Percentiles rank a stretch among this genome's conserved stretches.
These are phyloP conservation scores for Spilarctia lutea DNA, from an alignment of 2,888 invertebrate species.

Conservation along the genomic window DNA sequence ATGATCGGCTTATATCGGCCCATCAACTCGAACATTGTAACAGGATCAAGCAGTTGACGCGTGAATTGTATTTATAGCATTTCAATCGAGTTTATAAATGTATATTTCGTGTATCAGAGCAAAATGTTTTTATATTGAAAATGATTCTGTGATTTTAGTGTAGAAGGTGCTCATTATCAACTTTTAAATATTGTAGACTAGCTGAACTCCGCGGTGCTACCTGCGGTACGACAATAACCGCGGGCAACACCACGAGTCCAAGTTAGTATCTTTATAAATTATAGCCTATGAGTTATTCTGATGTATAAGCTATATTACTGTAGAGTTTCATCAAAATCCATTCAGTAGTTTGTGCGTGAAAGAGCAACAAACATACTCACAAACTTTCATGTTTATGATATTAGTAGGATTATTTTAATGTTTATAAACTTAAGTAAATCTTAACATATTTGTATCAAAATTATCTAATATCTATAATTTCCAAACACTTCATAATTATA, in stretches of 20 bases:
- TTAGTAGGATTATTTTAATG: neutral
- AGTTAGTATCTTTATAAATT: too few species aligned
- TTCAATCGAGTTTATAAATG: conserved; percentile 69
- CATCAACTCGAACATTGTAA: conserved; percentile 78
- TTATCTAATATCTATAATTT: too few species aligned
- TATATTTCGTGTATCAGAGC: conserved; percentile 43
- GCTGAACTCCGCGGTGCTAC: too few species aligned
- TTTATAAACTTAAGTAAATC: neutral
- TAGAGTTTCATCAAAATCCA: too few species aligned
- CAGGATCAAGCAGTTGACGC: conserved; percentile 78
- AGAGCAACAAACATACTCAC: too few species aligned
- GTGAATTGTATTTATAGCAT: conserved; percentile 76
- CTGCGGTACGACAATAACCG: too few species aligned
- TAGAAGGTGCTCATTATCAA: conserved; percentile 11
- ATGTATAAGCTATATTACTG: too few species aligned
- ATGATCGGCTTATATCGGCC: conserved; percentile 81
- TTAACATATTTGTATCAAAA: neutral
- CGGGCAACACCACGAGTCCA: too few species aligned
- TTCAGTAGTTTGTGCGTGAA: too few species aligned
- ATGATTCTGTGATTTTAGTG: conserved; percentile 25
- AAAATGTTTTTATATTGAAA: conserved; percentile 38
- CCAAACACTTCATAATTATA: too few species aligned
- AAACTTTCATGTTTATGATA: too few species aligned
- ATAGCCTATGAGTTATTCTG: too few species aligned
- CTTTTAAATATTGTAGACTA: conserved; percentile 9